A percentile compares a stretch with the other conserved stretches of the same genome.
phyloP scores from a whole-genome alignment of 2,888 invertebrate genomes.

The Carpatolechia fugitivella region DNA sequence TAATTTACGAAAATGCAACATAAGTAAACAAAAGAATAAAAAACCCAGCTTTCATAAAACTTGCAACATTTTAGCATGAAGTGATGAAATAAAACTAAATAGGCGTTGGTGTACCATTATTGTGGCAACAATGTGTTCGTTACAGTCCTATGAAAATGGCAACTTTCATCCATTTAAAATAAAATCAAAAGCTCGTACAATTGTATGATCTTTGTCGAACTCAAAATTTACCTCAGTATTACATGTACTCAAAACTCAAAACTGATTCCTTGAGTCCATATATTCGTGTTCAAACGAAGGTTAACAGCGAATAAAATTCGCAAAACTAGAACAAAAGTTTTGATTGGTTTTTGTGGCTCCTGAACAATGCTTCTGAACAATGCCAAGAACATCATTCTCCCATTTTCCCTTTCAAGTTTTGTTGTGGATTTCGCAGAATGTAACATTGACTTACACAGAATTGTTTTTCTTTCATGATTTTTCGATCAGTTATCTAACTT shows the following conservation, averaged over 20 bases:
- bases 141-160: too few relatives aligned
- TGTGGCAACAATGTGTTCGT: too few relatives aligned
- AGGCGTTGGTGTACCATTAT: too few relatives aligned
- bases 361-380: conserved; percentile 7
- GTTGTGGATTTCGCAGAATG: not conserved
- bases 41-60: not conserved
- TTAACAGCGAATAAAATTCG: not conserved
- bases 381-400: conserved; percentile 2
- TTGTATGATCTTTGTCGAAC: too few relatives aligned
- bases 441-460: not conserved
- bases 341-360: conserved; percentile 2
- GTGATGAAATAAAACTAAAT: not conserved
- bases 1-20: too few relatives aligned
- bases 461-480: not conserved
- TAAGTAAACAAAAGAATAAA: not conserved
- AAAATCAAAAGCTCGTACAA: too few relatives aligned
- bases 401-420: not conserved
- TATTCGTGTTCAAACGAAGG: not conserved
- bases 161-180: too few relatives aligned
- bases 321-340: conserved; percentile 3
- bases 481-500: too few relatives aligned
- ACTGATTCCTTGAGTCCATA: too few relatives aligned
- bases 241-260: too few relatives aligned
- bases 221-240: too few relatives aligned
- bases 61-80: not conserved